Conservation (phyloP, 2,888 invertebrate genomes). For the Dasypolia templi region DNA sequence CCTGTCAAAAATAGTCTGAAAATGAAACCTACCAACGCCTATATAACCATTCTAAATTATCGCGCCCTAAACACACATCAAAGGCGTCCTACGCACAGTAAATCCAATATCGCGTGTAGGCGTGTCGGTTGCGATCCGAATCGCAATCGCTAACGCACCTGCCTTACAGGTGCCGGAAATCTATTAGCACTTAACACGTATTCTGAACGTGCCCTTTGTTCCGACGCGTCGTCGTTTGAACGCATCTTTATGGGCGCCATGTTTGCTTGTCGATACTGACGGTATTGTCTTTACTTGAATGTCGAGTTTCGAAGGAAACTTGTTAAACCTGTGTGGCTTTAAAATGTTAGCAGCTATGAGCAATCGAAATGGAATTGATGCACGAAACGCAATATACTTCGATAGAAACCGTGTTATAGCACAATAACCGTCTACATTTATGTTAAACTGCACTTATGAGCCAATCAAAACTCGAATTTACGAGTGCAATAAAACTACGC, state of each 20-base stretch:
- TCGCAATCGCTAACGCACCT: conserved; percentile 79
- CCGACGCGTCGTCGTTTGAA: conserved; percentile 59
- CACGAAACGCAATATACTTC: conserved; percentile 44
- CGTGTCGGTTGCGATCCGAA: conserved; percentile 70
- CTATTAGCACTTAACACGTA: conserved; percentile 79
- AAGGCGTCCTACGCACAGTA: conserved; percentile 54
- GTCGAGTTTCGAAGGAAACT: conserved; percentile 58
- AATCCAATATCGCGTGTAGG: conserved; percentile 74
- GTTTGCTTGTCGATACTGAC: conserved; percentile 60
- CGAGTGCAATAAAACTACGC: conserved; percentile 47
- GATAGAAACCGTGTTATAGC: conserved; percentile 41
- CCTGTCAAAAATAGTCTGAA: background rate
- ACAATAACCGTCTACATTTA: conserved; percentile 47
- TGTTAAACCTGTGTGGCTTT: conserved; percentile 54
- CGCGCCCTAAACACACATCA: conserved; percentile 36
- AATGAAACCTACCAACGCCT: conserved; percentile 3
- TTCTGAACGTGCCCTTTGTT: conserved; percentile 72
- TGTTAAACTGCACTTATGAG: conserved; percentile 56
- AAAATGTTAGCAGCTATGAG: conserved; percentile 51
- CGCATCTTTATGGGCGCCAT: conserved; percentile 65
- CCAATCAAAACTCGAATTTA: conserved; percentile 49
- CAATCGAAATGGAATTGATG: conserved; percentile 46
- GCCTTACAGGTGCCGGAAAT: conserved; percentile 86
- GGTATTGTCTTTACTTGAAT: conserved; percentile 60
- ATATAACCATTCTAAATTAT: conserved; percentile 24